A percentile compares a stretch with the other conserved stretches of the same genome.
phyloP scores from a whole-genome alignment of 2,888 invertebrate genomes.

The Actias luna region DNA sequence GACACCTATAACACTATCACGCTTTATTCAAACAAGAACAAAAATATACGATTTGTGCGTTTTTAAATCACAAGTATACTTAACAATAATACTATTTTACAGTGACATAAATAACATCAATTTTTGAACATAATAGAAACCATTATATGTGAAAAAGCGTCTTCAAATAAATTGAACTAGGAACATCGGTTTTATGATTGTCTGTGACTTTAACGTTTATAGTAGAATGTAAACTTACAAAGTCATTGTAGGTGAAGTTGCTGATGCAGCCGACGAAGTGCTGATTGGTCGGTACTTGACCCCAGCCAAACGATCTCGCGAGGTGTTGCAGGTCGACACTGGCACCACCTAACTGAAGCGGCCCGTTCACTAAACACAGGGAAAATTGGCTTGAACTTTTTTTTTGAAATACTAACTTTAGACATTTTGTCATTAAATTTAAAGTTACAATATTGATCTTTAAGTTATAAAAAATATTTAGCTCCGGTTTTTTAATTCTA shows the following conservation, averaged over 20 bases:
- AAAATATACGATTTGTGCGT: not conserved
- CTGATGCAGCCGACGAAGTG: constrained; percentile 95
- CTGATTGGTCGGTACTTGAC: constrained; percentile 84
- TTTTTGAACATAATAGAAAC: not conserved
- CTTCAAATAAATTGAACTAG: not conserved
- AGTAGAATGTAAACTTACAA: constrained; percentile 62
- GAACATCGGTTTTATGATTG: not conserved
- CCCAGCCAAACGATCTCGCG: constrained; percentile 85
- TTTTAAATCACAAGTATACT: not conserved
- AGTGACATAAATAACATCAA: not conserved
- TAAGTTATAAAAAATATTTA: too few relatives aligned
- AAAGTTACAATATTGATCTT: too few relatives aligned
- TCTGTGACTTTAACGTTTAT: not conserved
- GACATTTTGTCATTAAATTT: not conserved
- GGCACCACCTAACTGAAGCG: constrained; percentile 92
- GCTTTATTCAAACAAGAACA: too few relatives aligned
- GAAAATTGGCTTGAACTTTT: constrained; percentile 10
- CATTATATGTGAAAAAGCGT: not conserved
- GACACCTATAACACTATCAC: too few relatives aligned
- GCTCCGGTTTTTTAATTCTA: too few relatives aligned
- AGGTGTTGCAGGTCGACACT: constrained; percentile 84
- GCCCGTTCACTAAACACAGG: constrained; percentile 86
- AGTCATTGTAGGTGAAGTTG: constrained; percentile 93
- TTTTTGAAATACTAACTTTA: not conserved
- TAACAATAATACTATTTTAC: not conserved